phyloP scores from a whole-genome alignment of 2,113 vertebrate genomes.

The Crotalus tigris region DNA sequence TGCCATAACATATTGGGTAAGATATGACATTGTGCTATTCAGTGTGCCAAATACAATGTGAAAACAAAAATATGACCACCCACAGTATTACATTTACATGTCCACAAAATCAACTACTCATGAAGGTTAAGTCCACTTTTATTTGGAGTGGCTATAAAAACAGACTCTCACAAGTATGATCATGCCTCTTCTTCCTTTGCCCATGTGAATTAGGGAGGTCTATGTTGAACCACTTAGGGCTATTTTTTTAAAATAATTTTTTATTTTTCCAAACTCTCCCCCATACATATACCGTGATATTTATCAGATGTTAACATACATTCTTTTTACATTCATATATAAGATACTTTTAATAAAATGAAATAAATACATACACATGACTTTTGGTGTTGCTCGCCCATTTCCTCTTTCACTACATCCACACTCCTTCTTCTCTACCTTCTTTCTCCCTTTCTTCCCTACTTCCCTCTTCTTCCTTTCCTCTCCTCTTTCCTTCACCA shows the following conservation, averaged over 20 bases:
- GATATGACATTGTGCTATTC: constrained; percentile 6
- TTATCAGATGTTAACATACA: too few species aligned
- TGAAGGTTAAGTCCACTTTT: background rate
- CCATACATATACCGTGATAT: too few species aligned
- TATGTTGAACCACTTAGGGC: background rate
- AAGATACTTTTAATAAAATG: too few species aligned
- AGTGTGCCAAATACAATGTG: constrained; percentile 11
- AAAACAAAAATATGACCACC: constrained; percentile 38
- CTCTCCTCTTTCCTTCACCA: too few species aligned
- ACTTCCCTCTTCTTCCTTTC: too few species aligned
- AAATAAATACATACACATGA: too few species aligned
- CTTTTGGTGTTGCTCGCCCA: too few species aligned
- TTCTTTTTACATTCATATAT: too few species aligned
- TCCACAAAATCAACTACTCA: background rate
- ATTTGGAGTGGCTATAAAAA: background rate
- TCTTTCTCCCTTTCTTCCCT: too few species aligned
- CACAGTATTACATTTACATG: background rate
- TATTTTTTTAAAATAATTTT: background rate
- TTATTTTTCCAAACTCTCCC: too few species aligned
- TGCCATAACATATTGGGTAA: rapidly evolving
- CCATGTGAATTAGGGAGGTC: background rate
- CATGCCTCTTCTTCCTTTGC: background rate
- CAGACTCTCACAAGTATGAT: background rate
- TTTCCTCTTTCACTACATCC: too few species aligned
- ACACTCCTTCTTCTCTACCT: too few species aligned